A percentile compares a stretch with the other conserved stretches of the same genome.
Conservation (phyloP, 2,888 invertebrate species). For the Dicyrtomina minuta region DNA sequence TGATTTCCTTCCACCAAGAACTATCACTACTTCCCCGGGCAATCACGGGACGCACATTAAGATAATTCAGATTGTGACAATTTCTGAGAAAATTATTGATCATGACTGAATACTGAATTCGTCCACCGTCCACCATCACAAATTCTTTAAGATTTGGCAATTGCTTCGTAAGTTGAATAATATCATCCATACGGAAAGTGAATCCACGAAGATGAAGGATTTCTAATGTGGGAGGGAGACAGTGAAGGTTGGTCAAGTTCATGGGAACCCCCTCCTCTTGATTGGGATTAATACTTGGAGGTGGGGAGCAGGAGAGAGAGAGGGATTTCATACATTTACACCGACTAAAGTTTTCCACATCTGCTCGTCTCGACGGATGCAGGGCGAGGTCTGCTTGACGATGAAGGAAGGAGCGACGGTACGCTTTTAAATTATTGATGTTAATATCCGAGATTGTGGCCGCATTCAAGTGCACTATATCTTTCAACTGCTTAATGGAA, state of each 20-base stretch:
- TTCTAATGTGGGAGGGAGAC: constrained; percentile 38
- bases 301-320: constrained; percentile 37
- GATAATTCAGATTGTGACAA: constrained; percentile 40
- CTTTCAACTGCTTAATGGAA: constrained; percentile 30
- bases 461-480: constrained; percentile 36
- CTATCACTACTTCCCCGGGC: constrained; percentile 39
- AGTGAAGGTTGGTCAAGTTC: constrained; percentile 14
- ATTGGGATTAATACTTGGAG: constrained; percentile 17
- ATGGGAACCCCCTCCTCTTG: constrained; percentile 20
- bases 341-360: constrained; percentile 41
- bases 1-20: constrained; percentile 43
- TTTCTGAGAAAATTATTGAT: constrained; percentile 41
- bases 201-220: constrained; percentile 43
- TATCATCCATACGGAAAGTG: constrained; percentile 38
- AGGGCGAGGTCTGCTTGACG: neutral
- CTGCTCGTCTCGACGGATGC: neutral
- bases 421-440: constrained; percentile 38
- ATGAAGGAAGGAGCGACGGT: neutral
- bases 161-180: constrained; percentile 36
- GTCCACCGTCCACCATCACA: constrained; percentile 43
- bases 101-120: constrained; percentile 44
- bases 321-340: constrained; percentile 41
- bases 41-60: constrained; percentile 44
- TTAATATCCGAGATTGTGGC: constrained; percentile 39
- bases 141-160: constrained; percentile 41